phyloP scores from a whole-genome alignment of 2,888 invertebrate species.

The Coremacera marginata region DNA sequence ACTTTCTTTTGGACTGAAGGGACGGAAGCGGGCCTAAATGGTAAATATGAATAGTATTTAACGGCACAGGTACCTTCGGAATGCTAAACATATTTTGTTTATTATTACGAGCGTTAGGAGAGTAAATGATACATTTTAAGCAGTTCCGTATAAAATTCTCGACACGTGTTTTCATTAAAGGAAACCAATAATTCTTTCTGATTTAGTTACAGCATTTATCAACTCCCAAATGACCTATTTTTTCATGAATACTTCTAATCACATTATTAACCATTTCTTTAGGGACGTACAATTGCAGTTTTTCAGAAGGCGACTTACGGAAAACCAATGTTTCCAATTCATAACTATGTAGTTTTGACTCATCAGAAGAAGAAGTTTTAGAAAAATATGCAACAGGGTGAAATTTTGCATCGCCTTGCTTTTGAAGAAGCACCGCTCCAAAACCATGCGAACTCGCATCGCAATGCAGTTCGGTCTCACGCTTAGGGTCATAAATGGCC shows the following conservation, averaged over 20 bases:
- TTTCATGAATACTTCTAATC: conserved; percentile 40
- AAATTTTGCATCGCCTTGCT: conserved; percentile 49
- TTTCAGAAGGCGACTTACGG: conserved; percentile 11
- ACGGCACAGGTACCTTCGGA: conserved; percentile 26
- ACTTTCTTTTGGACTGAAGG: conserved; percentile 23
- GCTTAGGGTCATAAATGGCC: conserved; percentile 54
- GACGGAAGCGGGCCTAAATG: conserved; percentile 26
- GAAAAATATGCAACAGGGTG: conserved; percentile 61
- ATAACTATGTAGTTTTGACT: conserved; percentile 54
- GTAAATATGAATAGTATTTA: conserved; percentile 35
- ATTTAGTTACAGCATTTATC: conserved; percentile 38
- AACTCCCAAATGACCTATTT: conserved; percentile 36
- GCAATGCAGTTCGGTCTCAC: conserved; percentile 57
- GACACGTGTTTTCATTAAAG: conserved; percentile 22
- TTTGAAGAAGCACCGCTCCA: too few relatives aligned
- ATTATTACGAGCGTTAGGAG: not conserved
- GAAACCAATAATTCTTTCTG: conserved; percentile 42
- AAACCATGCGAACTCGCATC: conserved; percentile 55
- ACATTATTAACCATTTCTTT: conserved; percentile 42
- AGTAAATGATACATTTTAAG: conserved; percentile 4
- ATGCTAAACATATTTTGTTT: conserved; percentile 30
- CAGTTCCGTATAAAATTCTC: conserved; percentile 20
- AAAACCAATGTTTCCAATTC: conserved; percentile 54
- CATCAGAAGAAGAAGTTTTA: conserved; percentile 44
- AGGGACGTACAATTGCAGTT: conserved; percentile 40